Percentiles rank a stretch among this genome's conserved stretches.
Evolutionary conservation across 2,113 vertebrate genomes (phyloP).

Genomic region (Crypturellus undulatus): DNA sequence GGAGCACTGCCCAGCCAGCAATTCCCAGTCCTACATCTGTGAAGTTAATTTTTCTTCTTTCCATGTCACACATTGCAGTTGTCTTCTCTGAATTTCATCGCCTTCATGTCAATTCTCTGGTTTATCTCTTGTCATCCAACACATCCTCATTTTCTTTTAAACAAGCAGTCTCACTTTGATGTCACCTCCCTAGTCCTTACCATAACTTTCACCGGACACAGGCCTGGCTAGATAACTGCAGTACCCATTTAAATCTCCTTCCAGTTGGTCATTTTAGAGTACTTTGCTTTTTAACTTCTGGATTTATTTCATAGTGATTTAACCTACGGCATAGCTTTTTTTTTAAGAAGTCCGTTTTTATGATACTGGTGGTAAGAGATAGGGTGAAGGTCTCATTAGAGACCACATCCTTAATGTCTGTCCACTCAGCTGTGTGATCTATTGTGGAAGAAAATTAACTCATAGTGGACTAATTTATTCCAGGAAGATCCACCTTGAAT

Average conservation of each 20-base stretch:
- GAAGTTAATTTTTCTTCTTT: background rate
- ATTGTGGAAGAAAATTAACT: background rate
- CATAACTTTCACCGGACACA: background rate
- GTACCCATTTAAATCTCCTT: background rate
- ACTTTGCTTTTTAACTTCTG: background rate
- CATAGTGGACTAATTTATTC: background rate
- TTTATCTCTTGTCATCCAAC: background rate
- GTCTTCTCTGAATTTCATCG: background rate
- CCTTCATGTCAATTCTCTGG: background rate
- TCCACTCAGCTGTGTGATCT: background rate
- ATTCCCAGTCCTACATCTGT: background rate
- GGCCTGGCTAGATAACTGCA: background rate
- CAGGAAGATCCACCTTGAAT: background rate
- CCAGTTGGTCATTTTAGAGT: background rate
- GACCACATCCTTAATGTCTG: background rate
- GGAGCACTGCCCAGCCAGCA: background rate
- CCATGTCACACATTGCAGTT: background rate
- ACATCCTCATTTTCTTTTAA: background rate
- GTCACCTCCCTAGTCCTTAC: background rate
- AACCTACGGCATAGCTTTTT: background rate
- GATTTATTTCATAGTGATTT: background rate
- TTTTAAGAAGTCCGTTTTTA: background rate
- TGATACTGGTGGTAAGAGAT: background rate
- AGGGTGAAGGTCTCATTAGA: accelerated
- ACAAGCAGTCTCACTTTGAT: background rate